Conservation (phyloP, 2,888 invertebrate genomes). For the Erebia palarica region DNA sequence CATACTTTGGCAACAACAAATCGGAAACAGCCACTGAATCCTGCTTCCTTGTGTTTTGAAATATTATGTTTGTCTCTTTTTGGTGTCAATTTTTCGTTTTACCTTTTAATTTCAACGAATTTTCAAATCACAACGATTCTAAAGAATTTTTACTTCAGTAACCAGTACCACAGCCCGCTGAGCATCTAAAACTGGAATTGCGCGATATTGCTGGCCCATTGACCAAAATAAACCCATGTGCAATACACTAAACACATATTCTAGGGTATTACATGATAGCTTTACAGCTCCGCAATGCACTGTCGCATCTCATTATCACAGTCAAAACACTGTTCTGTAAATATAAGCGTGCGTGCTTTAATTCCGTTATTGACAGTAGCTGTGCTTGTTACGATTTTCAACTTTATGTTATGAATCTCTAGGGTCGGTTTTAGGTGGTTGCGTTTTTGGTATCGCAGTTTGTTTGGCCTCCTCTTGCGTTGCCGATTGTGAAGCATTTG, state of each 20-base stretch:
- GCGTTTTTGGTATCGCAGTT: constrained; percentile 31
- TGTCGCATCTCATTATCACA: constrained; percentile 58
- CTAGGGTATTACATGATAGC: constrained; percentile 20
- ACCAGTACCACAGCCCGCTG: too few relatives aligned
- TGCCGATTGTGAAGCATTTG: constrained; percentile 52
- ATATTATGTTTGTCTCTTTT: too few relatives aligned
- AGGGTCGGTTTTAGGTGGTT: constrained; percentile 35
- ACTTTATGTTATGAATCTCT: constrained; percentile 21
- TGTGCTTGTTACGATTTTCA: constrained; percentile 14
- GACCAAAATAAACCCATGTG: background rate
- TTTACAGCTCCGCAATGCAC: constrained; percentile 32
- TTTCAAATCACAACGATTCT: too few relatives aligned
- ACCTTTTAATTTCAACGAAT: too few relatives aligned
- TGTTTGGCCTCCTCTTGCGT: constrained; percentile 45
- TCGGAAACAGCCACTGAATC: too few relatives aligned
- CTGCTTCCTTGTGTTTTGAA: too few relatives aligned
- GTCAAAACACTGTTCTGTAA: constrained; percentile 56
- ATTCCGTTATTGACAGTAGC: constrained; percentile 56
- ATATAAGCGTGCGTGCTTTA: constrained; percentile 59
- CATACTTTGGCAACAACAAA: too few relatives aligned
- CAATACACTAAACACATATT: constrained; percentile 2
- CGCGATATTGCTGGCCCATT: background rate
- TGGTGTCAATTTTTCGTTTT: too few relatives aligned
- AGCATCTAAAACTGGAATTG: too few relatives aligned
- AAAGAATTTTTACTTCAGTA: too few relatives aligned